Evolutionary conservation across 1,140 invertebrate genomes (phyloP), one percentile per base, ranked within the genome.

Genomic region (Laodelphax striatellus): DNA sequence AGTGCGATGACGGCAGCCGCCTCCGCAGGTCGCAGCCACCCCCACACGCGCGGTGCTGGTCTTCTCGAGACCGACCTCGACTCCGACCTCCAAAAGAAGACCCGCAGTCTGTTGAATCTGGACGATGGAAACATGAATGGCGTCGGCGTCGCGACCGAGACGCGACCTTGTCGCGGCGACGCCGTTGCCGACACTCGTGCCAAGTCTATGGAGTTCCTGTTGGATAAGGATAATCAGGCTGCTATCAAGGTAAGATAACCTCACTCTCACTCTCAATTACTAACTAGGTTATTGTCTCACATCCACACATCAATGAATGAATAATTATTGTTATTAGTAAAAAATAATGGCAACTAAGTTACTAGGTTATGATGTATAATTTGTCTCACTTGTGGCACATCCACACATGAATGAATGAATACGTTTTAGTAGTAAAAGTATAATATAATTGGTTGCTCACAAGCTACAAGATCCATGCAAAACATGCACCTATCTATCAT

Each of bases 161-260:
- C 64, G 64, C 6, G 24, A 2, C n/a, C n/a, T n/a, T 31, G 28
- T 13, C 34, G 34, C 34, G 24, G 24, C 63, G 58, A 64, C 64
- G 68, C 60, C 64, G 42, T 68, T 58, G 65, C 69, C 58, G 72
- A 80, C 64, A 71, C 74, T 60, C 73, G 87, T 64, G 83, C 89
- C 78, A 91, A 91, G 76, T 90, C 87, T 75, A 92, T 94, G 90
- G 90, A 94, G 80, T 93, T 92, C 77, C 82, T 94, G 68, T 81
- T 94, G 69, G 89, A 92, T 75, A 92, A 90, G 75, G 87, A 91
- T 69, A 92, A 91, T 75, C 80, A 88, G 69, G 83, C 81, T 66
- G 81, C 83, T 64, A 80, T 83, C 62, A 80, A 87, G 85, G 86
- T 87, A 69, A 80, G 78, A 76, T 14, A 44, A 44, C 14, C 17